A percentile compares a stretch with the other conserved stretches of the same genome.
Evolutionary conservation across 2,888 invertebrate species (phyloP).

Genomic region (Drosophila borborema): DNA sequence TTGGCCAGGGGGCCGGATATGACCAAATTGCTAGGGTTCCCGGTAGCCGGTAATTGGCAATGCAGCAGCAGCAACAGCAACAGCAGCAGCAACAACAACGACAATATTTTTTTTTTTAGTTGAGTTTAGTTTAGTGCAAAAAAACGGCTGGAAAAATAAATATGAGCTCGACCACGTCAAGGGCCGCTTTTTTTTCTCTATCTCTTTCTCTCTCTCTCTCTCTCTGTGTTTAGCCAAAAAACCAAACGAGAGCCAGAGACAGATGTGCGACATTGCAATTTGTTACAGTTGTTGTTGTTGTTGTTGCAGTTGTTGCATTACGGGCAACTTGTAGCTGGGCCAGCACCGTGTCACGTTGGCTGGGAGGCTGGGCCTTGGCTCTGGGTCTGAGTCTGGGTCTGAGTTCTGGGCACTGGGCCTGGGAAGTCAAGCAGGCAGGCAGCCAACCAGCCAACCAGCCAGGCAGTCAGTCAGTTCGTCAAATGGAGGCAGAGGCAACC

Average conservation of each 20-base stretch:
- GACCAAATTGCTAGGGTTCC: slow-evolving; percentile 84
- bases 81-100: slow-evolving; percentile 30
- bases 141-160: slow-evolving; percentile 67
- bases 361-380: slow-evolving; percentile 16
- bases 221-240: slow-evolving; percentile 64
- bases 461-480: slow-evolving; percentile 24
- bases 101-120: slow-evolving; percentile 59
- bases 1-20: slow-evolving; percentile 83
- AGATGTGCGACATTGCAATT: slow-evolving; percentile 79
- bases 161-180: slow-evolving; percentile 66
- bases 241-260: slow-evolving; percentile 74
- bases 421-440: slow-evolving; percentile 59
- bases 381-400: not conserved
- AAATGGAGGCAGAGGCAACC: slow-evolving; percentile 54
- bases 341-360: slow-evolving; percentile 4
- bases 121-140: slow-evolving; percentile 52
- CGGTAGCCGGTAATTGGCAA: slow-evolving; percentile 81
- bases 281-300: slow-evolving; percentile 80
- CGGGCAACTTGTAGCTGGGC: slow-evolving; percentile 48
- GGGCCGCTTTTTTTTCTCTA: slow-evolving; percentile 32
- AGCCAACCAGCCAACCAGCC: not conserved
- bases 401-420: slow-evolving; percentile 44
- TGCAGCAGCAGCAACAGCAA: slow-evolving; percentile 43
- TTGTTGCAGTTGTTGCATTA: slow-evolving; percentile 73
- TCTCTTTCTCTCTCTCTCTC: no score